Conservation (phyloP, 1,140 invertebrate species). For the Glossosoma conforme region DNA sequence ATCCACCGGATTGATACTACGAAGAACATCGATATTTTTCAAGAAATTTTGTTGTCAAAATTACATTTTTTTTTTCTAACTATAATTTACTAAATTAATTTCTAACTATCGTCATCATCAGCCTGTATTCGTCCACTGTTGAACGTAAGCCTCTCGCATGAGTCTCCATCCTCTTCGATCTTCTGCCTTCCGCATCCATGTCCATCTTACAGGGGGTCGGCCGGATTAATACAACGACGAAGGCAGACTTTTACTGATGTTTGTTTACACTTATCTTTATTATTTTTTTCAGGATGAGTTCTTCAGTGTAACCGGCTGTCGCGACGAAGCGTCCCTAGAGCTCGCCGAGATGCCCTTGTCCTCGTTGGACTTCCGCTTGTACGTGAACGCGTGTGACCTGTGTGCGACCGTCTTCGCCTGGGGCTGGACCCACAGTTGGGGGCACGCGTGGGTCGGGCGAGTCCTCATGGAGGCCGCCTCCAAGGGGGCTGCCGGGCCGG, state of each 20-base stretch:
- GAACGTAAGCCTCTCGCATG: too few species aligned
- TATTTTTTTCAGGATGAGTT: conserved; percentile 1
- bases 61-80: too few species aligned
- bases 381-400: conserved; percentile 24
- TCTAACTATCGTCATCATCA: too few species aligned
- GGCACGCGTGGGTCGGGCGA: too few species aligned
- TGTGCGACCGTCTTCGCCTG: conserved; percentile 7
- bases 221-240: background rate
- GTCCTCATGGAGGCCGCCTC: background rate
- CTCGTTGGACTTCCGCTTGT: conserved; percentile 18
- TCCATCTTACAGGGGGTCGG: too few species aligned
- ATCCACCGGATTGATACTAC: too few species aligned
- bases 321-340: conserved; percentile 2
- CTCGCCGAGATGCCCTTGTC: conserved; percentile 5
- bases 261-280: background rate
- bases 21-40: too few species aligned
- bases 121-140: too few species aligned
- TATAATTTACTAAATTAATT: too few species aligned
- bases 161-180: too few species aligned
- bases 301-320: background rate
- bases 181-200: too few species aligned
- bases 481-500: background rate
- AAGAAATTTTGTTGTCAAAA: too few species aligned
- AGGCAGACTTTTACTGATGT: background rate
- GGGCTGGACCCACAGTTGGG: conserved; percentile 3